These are phyloP conservation scores for Sphaerophoria rueppellii DNA, from an alignment of 2,888 invertebrate genomes.

Conservation along the genomic window DNA sequence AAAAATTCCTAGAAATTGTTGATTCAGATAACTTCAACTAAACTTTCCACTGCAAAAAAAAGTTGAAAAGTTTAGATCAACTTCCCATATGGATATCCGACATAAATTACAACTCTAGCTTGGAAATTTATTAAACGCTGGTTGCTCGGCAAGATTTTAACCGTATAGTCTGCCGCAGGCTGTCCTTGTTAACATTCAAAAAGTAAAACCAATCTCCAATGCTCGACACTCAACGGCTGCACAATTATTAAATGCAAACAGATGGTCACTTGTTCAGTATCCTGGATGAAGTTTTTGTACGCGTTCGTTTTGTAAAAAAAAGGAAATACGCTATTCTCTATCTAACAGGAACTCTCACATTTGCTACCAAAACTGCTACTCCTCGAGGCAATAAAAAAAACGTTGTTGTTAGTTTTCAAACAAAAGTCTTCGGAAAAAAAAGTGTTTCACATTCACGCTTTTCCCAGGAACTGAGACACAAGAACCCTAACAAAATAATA, in stretches of 20 bases:
- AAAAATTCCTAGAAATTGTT: no score
- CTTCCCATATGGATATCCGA: slow-evolving; percentile 58
- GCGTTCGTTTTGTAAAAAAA: slow-evolving; percentile 23
- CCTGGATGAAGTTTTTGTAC: slow-evolving; percentile 52
- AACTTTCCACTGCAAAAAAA: background rate
- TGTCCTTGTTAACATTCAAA: slow-evolving; percentile 15
- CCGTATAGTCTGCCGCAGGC: slow-evolving; percentile 11
- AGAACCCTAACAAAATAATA: slow-evolving; percentile 46
- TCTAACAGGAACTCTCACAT: background rate
- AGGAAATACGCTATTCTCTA: slow-evolving; percentile 23
- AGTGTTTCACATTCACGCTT: slow-evolving; percentile 40
- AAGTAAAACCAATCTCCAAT: slow-evolving; percentile 21
- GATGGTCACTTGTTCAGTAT: slow-evolving; percentile 61
- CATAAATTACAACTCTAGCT: slow-evolving; percentile 67
- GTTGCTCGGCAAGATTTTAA: background rate
- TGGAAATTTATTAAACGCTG: slow-evolving; percentile 54
- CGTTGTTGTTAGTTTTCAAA: slow-evolving; percentile 54
- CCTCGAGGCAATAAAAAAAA: slow-evolving; percentile 11
- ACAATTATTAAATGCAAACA: slow-evolving; percentile 69
- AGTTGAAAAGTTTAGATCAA: slow-evolving; percentile 24
- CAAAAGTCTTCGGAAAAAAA: slow-evolving; percentile 33
- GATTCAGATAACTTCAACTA: slow-evolving; percentile 33
- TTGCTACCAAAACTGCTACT: background rate
- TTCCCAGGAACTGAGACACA: slow-evolving; percentile 29
- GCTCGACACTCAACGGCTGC: slow-evolving; percentile 37